phyloP scores from a whole-genome alignment of 2,888 invertebrate species.

The Cryptocephalus moraei region DNA sequence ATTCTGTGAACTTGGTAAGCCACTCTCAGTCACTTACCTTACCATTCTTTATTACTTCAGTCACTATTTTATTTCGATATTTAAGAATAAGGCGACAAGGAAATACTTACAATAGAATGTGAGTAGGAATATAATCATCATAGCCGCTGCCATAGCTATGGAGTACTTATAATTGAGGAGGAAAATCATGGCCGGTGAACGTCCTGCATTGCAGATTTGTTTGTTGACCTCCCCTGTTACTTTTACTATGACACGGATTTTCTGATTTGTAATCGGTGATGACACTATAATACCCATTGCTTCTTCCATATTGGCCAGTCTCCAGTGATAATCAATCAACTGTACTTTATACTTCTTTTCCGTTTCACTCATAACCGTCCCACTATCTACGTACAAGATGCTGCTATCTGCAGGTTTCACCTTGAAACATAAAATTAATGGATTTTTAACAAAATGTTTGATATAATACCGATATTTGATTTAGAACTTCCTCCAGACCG shows the following conservation, averaged over 20 bases:
- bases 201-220: slow-evolving; percentile 13
- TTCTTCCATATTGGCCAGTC: slow-evolving; percentile 30
- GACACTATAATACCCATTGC: slow-evolving; percentile 29
- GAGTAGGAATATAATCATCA: slow-evolving; percentile 29
- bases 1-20: too few relatives aligned
- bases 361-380: slow-evolving; percentile 18
- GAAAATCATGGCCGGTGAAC: slow-evolving; percentile 21
- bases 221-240: slow-evolving; percentile 16
- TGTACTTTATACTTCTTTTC: slow-evolving; percentile 24
- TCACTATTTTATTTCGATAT: neutral
- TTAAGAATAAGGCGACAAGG: neutral
- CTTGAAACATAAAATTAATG: slow-evolving; percentile 15
- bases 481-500: slow-evolving; percentile 47
- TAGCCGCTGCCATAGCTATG: slow-evolving; percentile 20
- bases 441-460: neutral
- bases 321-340: slow-evolving; percentile 35
- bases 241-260: slow-evolving; percentile 24
- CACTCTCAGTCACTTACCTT: too few relatives aligned
- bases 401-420: slow-evolving; percentile 29
- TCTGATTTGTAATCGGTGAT: slow-evolving; percentile 30
- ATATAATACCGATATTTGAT: slow-evolving; percentile 40
- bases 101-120: slow-evolving; percentile 32
- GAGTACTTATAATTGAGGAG: slow-evolving; percentile 23
- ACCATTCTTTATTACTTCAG: neutral
- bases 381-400: slow-evolving; percentile 25